Base-by-base conservation (phyloP, 2,888 invertebrate species). In the Rotaria magnacalcarata region DNA sequence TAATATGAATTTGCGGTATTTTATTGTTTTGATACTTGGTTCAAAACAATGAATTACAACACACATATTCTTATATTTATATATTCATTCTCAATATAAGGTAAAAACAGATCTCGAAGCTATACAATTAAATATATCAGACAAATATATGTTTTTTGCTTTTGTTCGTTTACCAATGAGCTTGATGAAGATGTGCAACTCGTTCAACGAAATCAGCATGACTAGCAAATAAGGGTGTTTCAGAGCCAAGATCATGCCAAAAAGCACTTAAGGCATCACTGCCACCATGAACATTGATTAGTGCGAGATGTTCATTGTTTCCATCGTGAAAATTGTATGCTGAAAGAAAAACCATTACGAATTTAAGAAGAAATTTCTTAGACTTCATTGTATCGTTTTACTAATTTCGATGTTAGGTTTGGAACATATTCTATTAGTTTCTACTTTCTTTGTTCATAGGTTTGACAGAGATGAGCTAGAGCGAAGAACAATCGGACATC, bases 161-260 rank as follows among this genome's bases (percentile, higher is more conserved):
- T 54, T 16, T 50, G 50, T 5, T 50, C 50, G 50, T 50, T 50
- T 50, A 95, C 95, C 95, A 95, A 91, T 94, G 93, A 0, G 94
- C 94, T 87, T 93, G 91, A 86, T 92, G 92, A 87, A 91, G 91
- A 87, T 93, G 90, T n/a, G 93, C 94, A 27, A 94, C 94, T 89
- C 92, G 92, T 88, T 93, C 91, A 14, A 98, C 92, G 89, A 98
- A 94, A 87, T 94, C 92, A 80, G 92, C 92, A 91, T 99, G 98
- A 91, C 94, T 96, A 14, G 97, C 97, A 91, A 96, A 97, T 54
- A 99, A 92, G 86, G 94, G 92, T 10, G 96, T 58, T 80, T 75
- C 27, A 10, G 80, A 27, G 50, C 58, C 54, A 2, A 87, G 41
- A 27, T 87, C 87, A 27, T 58, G 80, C 85, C 87, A 86, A 60